Percentiles rank a stretch among this genome's conserved stretches.
Evolutionary conservation across 2,888 invertebrate species (phyloP).

Genomic region (Hypsopygia costalis): DNA sequence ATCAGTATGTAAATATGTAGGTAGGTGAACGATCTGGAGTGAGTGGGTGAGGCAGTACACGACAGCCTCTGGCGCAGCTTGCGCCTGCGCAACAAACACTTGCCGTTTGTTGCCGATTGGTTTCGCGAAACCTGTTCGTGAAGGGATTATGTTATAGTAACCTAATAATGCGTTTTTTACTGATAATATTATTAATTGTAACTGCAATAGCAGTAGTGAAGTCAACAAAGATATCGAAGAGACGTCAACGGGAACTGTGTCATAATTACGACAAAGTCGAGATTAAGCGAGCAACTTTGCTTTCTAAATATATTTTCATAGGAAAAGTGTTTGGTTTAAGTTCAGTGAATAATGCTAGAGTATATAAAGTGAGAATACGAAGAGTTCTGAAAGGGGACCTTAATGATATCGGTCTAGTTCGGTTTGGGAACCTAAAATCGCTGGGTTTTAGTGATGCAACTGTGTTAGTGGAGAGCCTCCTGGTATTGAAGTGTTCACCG

Average conservation of each 20-base stretch:
- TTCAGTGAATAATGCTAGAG: conserved; percentile 36
- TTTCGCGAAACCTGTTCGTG: conserved; percentile 5
- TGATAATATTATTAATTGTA: not conserved
- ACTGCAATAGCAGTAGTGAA: not conserved
- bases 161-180: conserved; percentile 1
- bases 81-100: conserved; percentile 60
- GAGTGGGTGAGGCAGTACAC: conserved; percentile 59
- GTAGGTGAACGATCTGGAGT: conserved; percentile 72
- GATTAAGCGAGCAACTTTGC: conserved; percentile 51
- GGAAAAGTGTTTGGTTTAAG: conserved; percentile 59
- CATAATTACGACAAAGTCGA: conserved; percentile 45
- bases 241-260: conserved; percentile 9
- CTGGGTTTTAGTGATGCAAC: conserved; percentile 58
- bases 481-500: conserved; percentile 38
- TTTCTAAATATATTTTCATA: conserved; percentile 64
- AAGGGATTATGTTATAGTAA: not conserved
- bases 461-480: conserved; percentile 50
- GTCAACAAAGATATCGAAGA: not conserved
- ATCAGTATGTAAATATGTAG: conserved; percentile 76
- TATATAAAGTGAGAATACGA: conserved; percentile 64
- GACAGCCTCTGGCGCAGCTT: conserved; percentile 62
- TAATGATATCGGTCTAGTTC: conserved; percentile 53
- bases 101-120: conserved; percentile 3
- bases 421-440: conserved; percentile 45
- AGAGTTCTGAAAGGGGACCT: conserved; percentile 67